Evolutionary conservation across 2,113 vertebrate species (phyloP).

Genomic region (Hypocryptadius cinnamomeus): DNA sequence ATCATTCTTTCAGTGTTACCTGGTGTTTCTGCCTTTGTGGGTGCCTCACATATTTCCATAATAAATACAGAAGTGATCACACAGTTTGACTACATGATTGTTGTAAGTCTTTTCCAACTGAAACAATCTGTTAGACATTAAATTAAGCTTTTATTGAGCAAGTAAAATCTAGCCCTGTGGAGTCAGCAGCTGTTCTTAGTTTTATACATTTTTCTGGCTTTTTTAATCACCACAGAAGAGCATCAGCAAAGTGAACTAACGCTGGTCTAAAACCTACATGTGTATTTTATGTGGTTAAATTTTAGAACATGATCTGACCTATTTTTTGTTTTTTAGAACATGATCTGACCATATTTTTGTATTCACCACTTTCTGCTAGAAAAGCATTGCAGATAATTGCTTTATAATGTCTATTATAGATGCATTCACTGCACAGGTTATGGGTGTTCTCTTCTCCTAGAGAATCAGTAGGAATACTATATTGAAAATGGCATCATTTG

Average conservation of each 20-base stretch:
- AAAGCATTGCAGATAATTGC: not conserved
- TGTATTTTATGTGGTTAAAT: not conserved
- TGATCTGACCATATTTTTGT: not conserved
- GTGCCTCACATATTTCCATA: not conserved
- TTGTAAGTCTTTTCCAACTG: not conserved
- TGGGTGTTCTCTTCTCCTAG: not conserved
- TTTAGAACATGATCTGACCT: not conserved
- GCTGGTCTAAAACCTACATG: not conserved
- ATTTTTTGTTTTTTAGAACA: not conserved
- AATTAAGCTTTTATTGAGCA: not conserved
- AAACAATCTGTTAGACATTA: not conserved
- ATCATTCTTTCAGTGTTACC: not conserved
- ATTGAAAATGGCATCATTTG: not conserved
- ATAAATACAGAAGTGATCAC: not conserved
- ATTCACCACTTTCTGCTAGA: not conserved
- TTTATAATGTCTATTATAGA: not conserved
- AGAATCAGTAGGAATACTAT: not conserved
- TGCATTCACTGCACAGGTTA: not conserved
- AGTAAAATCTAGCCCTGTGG: not conserved
- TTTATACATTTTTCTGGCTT: not conserved
- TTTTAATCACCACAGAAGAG: not conserved
- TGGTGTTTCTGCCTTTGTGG: not conserved
- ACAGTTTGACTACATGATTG: not conserved
- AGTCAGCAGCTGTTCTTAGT: not conserved
- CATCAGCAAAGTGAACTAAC: not conserved